Conservation (phyloP, 2,797 vertebrate species). For the Dipus sagitta region DNA sequence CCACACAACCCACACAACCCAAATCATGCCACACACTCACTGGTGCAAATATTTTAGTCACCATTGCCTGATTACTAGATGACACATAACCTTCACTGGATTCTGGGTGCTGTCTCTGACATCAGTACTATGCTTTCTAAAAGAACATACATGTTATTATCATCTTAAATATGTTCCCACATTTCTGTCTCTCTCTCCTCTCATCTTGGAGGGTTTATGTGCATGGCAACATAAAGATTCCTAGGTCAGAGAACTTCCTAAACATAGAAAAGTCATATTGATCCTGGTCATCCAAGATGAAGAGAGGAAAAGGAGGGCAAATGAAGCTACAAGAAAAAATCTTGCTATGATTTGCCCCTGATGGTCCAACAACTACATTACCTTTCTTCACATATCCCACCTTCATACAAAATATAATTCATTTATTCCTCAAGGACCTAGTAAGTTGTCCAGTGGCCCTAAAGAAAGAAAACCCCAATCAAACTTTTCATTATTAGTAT, state of each 20-base stretch:
- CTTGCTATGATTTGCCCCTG: neutral
- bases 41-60: no score
- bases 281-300: neutral
- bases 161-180: neutral
- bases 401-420: neutral
- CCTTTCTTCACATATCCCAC: neutral
- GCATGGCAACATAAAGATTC: neutral
- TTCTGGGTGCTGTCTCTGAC: neutral
- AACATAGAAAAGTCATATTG: neutral
- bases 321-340: no score
- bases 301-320: neutral
- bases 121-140: neutral
- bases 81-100: neutral
- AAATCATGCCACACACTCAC: neutral
- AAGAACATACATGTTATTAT: neutral
- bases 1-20: neutral
- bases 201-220: fast-evolving
- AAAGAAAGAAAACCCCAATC: neutral
- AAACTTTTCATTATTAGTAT: neutral
- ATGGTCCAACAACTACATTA: neutral
- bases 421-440: neutral
- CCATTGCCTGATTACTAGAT: neutral
- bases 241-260: constrained; percentile 2
- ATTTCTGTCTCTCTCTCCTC: neutral
- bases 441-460: neutral